Evolutionary conservation across 2,888 invertebrate species (phyloP), one percentile per base, ranked within the genome.

Genomic region (Folsomia manolachei): DNA sequence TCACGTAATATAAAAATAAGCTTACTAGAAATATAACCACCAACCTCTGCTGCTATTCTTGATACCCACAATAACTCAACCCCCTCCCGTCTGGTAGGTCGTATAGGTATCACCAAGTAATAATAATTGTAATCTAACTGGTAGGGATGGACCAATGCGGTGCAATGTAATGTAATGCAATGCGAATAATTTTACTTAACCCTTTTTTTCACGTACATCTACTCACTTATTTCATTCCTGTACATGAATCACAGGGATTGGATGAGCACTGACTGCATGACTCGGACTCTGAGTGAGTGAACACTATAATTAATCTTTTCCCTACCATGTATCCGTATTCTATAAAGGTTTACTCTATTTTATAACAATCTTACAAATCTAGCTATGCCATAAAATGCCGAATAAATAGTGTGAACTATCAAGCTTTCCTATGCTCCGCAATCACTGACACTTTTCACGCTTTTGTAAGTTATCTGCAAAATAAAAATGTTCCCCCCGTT

Each of bases 151-250:
- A 39, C 39, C 39, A 39, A 39, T 39, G n/a, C n/a, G n/a, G n/a
- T n/a, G n/a, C n/a, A n/a, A n/a, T n/a, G n/a, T 18, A 11, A 11
- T 51, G 51, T 11, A 51, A 51, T 51, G 51, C 18, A 51, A 51
- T 51, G 56, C 56, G 56, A 56, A 56, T 56, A 56, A 56, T 56
- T n/a, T n/a, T n/a, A n/a, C 56, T 56, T 56, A 56, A 56, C 18
- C 56, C 56, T 56, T 56, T 56, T n/a, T 7, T 4, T 56, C 56
- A 14, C 56, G n/a, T 56, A 56, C 19, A 21, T 56, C 56, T 14
- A 18, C 18, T 56, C n/a, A 7, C 7, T 7, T n/a, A 56, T 56
- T 56, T 4, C 56, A 56, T 21, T 18, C 56, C 56, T 56, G n/a
- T n/a, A n/a, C n/a, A n/a, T n/a, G 56, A 19, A 56, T 56, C n/a